Base-by-base conservation (phyloP, 2,888 invertebrate genomes). In the Dasypolia templi region DNA sequence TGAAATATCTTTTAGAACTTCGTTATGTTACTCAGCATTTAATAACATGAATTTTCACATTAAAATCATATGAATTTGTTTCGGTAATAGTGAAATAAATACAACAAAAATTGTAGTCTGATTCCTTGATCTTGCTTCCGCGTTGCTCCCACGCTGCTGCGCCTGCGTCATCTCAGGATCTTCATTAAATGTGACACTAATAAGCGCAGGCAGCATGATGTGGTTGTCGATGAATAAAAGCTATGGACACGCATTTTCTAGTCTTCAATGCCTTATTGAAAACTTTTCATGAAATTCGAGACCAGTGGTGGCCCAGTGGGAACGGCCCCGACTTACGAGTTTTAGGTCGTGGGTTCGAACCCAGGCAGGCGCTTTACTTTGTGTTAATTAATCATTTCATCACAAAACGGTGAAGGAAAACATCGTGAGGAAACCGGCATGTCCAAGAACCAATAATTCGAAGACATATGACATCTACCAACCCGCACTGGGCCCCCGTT, bases 1-100 rank as follows among this genome's bases (percentile, higher is more conserved):
- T 59, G 70, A 49, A n/a, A 81, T 64, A 67, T 32, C 11, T 6
- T 64, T 66, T 29, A 29, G 7, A 42, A 58, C 56, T 39, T 29
- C 14, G n/a, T 72, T 29, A 35, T 22, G 9, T 68, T 64, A 22
- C 22, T 61, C 29, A 44, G 55, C 32, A n/a, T 77, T 44, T 32
- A 29, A 66, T 29, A 6, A 35, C 17, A 42, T 59, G 32, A 26
- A 7, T 44, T 75, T 49, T 14, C 6, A 42, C 6, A 11, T 49
- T 29, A 1, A 68, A 32, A 0, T 22, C 3, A n/a, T 12, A 19
- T 58, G 4, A 42, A 42, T 49, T 75, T 29, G 26, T 75, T 56
- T 29, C 17, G 26, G 3, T 55, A 22, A 22, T 22, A 0, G 11
- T 12, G 2, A 26, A 71, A 35, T 56, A 68, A 70, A 32, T 49